Base-by-base conservation (phyloP, 2,797 vertebrate genomes). In the Moxostoma hubbsi region DNA sequence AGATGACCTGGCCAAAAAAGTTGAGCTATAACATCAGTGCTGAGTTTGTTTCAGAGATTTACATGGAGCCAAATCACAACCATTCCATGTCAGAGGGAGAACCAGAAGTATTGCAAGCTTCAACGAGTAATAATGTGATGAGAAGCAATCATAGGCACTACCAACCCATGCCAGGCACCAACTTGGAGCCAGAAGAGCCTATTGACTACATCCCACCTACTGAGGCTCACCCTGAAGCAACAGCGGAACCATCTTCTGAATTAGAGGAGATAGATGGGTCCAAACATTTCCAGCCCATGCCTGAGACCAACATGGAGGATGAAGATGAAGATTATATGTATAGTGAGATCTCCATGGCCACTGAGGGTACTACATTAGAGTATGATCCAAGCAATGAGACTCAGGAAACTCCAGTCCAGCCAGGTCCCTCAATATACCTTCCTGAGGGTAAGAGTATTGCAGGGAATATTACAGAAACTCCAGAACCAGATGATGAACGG, bases 61-160 rank as follows among this genome's bases (percentile, higher is more conserved):
- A 84, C 77, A 79, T 72, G 0, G 80, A 89, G 16, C 84, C 84
- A 16, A 70, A 84, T 64, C 85, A 81, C 43, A 73, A 58, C 18
- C 13, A 78, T 24, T 55, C 63, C 11, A 55, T 68, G 47, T 8
- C 43, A 47, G 47, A 55, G 18, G 75, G 51, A 73, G 50, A 65
- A 51, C 69, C 81, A 50, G 67, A 81, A 12, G 69, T 66, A n/a
- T 58, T 61, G 5, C 54, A 16, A 8, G 16, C 46, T 70, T 88
- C 13, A 36, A 36, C 66, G 16, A 36, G 76, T 53, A 61, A 18
- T 61, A 82, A 84, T 71, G 72, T 83, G 45, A 65, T 67, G 82
- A 81, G 81, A 76, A 88, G 88, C 18, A 82, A 88, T 55, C 88
- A 90, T 47, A 83, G 86, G 78, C 82, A 88, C 75, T 79, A 90